These are phyloP conservation scores for Melieria crassipennis DNA, from an alignment of 2,888 invertebrate genomes.

Conservation along the genomic window DNA sequence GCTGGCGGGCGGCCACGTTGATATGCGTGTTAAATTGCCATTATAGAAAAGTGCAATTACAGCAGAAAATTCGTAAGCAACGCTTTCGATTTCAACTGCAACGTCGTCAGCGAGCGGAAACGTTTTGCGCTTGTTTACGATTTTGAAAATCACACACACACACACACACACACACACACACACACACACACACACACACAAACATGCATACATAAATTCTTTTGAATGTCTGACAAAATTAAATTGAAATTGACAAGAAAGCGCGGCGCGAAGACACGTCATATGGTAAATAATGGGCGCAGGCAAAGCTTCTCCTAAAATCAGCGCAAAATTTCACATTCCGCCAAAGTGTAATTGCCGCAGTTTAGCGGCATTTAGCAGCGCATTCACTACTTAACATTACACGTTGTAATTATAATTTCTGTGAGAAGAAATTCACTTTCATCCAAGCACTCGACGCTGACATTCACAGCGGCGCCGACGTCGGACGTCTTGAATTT, in stretches of 20 bases:
- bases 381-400: constrained; percentile 25
- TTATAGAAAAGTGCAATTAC: constrained; percentile 32
- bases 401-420: constrained; percentile 30
- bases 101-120: constrained; percentile 6
- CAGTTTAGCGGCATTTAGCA: constrained; percentile 27
- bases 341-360: too few species aligned
- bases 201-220: neutral
- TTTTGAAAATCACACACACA: too few species aligned
- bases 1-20: neutral
- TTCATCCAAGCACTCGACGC: constrained; percentile 17
- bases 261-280: too few species aligned
- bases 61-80: constrained; percentile 21
- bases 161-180: too few species aligned
- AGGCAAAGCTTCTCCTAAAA: too few species aligned
- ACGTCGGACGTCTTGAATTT: neutral
- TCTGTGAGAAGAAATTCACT: constrained; percentile 36
- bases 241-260: too few species aligned
- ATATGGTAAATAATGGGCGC: too few species aligned
- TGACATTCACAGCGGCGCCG: constrained; percentile 1
- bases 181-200: too few species aligned
- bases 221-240: too few species aligned
- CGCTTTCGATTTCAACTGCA: constrained; percentile 34
- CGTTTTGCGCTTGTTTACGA: constrained; percentile 4
- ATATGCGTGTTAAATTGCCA: constrained; percentile 35
- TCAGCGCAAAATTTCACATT: too few species aligned